Conservation (phyloP, 2,113 vertebrate species). For the Tiliqua scincoides region DNA sequence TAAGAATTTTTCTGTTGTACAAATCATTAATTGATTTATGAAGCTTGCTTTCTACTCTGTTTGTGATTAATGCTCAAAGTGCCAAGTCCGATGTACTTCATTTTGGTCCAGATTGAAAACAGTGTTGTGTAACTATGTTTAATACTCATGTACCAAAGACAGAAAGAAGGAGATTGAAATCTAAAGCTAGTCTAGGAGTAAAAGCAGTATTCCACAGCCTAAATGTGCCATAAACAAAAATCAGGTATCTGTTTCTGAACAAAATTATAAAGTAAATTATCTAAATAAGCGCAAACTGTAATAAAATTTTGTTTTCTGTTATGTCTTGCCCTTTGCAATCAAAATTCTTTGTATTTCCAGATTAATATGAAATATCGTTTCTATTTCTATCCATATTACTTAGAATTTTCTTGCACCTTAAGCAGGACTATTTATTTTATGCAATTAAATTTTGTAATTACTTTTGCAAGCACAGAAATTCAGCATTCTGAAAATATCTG, state of each 20-base stretch:
- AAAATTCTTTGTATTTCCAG: neutral
- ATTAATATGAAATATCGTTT: neutral
- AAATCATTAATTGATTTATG: neutral
- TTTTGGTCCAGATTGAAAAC: neutral
- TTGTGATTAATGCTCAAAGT: neutral
- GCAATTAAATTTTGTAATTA: too few species aligned
- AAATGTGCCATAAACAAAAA: neutral
- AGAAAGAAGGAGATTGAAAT: neutral
- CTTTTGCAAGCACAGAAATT: too few species aligned
- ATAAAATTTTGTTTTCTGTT: neutral
- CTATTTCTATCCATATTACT: neutral
- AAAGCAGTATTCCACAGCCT: neutral
- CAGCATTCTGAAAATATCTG: too few species aligned
- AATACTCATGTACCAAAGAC: neutral
- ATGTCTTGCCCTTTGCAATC: neutral
- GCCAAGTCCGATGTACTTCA: neutral
- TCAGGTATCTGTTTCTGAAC: neutral
- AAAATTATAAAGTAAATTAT: neutral
- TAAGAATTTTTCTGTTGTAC: neutral
- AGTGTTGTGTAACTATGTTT: too few species aligned
- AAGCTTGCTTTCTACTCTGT: neutral
- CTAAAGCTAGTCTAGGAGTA: neutral
- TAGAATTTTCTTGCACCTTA: neutral
- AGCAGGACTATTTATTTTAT: too few species aligned
- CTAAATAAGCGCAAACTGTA: neutral